These are phyloP conservation scores for Promerops cafer DNA, from an alignment of 2,113 vertebrate genomes.

Conservation along the genomic window DNA sequence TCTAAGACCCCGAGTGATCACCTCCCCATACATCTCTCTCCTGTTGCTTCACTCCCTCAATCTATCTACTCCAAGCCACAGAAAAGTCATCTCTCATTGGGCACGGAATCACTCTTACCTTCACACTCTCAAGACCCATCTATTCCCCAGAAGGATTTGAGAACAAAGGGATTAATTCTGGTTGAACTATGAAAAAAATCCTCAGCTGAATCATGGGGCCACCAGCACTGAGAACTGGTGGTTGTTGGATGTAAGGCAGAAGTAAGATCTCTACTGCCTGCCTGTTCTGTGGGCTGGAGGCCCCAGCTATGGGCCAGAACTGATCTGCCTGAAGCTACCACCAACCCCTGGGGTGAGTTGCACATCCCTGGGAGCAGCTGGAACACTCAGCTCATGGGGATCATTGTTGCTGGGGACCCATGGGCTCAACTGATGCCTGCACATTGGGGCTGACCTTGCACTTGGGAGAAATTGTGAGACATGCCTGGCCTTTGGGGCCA, in stretches of 20 bases:
- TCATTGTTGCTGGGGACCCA: accelerated
- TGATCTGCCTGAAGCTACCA: not conserved
- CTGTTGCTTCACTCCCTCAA: not conserved
- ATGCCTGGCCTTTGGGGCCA: not conserved
- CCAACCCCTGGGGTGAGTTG: not conserved
- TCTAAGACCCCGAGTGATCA: not conserved
- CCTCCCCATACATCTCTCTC: not conserved
- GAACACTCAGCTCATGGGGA: not conserved
- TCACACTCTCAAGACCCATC: not conserved
- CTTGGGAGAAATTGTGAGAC: not conserved
- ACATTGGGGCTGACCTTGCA: accelerated
- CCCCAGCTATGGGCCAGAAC: not conserved
- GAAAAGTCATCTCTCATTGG: not conserved
- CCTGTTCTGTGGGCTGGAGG: not conserved
- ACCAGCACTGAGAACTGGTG: not conserved
- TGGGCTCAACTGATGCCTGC: accelerated
- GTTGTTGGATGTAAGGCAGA: not conserved
- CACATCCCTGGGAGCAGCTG: not conserved
- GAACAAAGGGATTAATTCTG: not conserved
- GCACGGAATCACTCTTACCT: not conserved
- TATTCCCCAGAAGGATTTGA: not conserved
- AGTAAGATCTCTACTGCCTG: not conserved
- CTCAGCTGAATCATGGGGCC: not conserved
- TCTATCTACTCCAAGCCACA: not conserved
- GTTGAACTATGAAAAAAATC: not conserved